phyloP scores from a whole-genome alignment of 2,113 vertebrate genomes.

The Gracilinanus agilis region DNA sequence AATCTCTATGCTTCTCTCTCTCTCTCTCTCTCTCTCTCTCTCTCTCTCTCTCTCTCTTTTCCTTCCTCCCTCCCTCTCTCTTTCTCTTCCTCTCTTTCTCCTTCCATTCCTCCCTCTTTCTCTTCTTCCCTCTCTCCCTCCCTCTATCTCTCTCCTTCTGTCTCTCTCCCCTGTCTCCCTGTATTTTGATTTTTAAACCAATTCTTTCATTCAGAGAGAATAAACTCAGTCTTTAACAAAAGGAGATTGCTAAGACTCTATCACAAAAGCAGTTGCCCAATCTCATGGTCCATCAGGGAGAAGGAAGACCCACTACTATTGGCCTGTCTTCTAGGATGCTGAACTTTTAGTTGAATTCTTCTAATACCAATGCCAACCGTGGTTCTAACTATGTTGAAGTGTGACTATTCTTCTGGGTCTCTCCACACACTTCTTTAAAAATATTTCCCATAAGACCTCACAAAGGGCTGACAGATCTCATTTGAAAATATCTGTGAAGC shows the following conservation, averaged over 20 bases:
- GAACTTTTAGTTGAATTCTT: neutral
- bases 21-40: accelerated
- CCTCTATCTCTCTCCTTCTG: neutral
- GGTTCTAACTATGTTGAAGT: neutral
- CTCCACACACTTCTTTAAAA: neutral
- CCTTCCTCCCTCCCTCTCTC: no score
- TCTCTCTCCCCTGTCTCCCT: no score
- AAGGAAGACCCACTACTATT: neutral
- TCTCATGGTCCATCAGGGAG: neutral
- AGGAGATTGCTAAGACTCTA: neutral
- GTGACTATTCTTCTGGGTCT: neutral
- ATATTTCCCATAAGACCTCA: slow-evolving; percentile 1
- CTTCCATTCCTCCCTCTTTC: neutral
- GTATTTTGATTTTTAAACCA: neutral
- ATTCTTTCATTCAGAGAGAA: neutral
- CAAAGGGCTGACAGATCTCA: neutral
- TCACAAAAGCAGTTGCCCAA: neutral
- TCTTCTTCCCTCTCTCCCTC: neutral
- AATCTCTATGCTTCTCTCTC: no score
- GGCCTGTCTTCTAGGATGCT: slow-evolving; percentile 21
- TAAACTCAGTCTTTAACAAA: neutral
- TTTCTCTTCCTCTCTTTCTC: neutral
- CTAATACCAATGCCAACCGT: neutral
- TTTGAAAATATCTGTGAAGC: neutral
- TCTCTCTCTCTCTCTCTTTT: neutral